Percentiles rank a stretch among this genome's conserved stretches.
phyloP scores from a whole-genome alignment of 2,888 invertebrate species.

The Andrena minutula region DNA sequence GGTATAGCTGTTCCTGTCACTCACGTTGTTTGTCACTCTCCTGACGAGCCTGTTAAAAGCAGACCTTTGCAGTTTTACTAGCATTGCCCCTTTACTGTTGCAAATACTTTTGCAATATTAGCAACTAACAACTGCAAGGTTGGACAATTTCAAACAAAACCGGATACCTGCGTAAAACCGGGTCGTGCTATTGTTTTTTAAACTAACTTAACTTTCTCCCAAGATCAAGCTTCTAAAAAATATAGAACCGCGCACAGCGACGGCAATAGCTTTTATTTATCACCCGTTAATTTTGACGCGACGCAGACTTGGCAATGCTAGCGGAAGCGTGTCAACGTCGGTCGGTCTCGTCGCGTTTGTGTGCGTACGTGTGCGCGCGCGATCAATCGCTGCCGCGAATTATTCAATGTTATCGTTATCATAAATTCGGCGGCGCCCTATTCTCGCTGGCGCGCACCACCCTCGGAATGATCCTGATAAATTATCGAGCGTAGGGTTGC shows the following conservation, averaged over 20 bases:
- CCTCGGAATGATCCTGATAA: constrained; percentile 74
- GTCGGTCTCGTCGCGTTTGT: constrained; percentile 29
- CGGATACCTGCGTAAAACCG: too few relatives aligned
- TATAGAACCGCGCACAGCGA: neutral
- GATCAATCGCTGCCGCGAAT: constrained; percentile 72
- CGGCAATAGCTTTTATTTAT: constrained; percentile 41
- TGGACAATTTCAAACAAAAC: too few relatives aligned
- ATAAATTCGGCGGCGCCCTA: constrained; percentile 69
- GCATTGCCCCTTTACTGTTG: too few relatives aligned
- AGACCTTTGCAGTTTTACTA: too few relatives aligned
- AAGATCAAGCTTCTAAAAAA: neutral
- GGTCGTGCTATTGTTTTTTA: too few relatives aligned
- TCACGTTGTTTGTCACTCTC: too few relatives aligned
- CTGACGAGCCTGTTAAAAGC: too few relatives aligned
- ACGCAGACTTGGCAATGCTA: neutral
- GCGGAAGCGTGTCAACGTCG: constrained; percentile 39
- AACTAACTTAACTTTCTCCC: neutral
- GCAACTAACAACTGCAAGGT: too few relatives aligned
- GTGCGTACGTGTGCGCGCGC: constrained; percentile 33
- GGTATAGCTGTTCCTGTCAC: too few relatives aligned
- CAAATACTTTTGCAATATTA: too few relatives aligned
- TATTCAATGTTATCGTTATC: constrained; percentile 75
- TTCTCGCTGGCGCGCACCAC: constrained; percentile 61
- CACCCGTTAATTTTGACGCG: constrained; percentile 50
- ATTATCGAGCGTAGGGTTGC: constrained; percentile 63